A percentile compares a stretch with the other conserved stretches of the same genome.
phyloP scores from a whole-genome alignment of 2,888 invertebrate species.

The Gortyna flavago region DNA sequence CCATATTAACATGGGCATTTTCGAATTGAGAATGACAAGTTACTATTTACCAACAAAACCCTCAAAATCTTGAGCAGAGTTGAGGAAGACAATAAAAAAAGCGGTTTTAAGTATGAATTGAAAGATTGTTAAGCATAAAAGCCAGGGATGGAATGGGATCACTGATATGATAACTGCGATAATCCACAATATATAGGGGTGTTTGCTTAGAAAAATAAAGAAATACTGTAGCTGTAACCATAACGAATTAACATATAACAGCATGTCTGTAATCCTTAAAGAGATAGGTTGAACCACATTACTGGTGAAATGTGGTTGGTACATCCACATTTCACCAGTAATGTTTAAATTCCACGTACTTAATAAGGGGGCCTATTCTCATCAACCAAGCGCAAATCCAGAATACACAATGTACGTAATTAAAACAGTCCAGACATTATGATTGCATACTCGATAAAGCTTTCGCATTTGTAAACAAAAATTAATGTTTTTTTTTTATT shows the following conservation, averaged over 20 bases:
- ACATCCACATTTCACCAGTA: neutral
- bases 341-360: neutral
- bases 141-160: constrained; percentile 50
- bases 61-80: no score
- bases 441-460: neutral
- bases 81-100: no score
- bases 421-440: neutral
- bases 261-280: neutral
- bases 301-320: no score
- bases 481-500: neutral
- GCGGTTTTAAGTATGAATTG: no score
- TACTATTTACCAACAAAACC: no score
- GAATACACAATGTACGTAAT: neutral
- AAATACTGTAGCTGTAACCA: neutral
- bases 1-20: constrained; percentile 46
- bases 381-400: neutral
- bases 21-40: constrained; percentile 58
- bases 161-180: neutral
- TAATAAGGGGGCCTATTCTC: neutral
- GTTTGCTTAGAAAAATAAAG: neutral
- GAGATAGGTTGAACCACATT: neutral
- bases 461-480: neutral
- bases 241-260: neutral
- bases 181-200: neutral
- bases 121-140: constrained; percentile 56